phyloP scores from a whole-genome alignment of 2,113 vertebrate genomes.

The Tupaia chinensis region DNA sequence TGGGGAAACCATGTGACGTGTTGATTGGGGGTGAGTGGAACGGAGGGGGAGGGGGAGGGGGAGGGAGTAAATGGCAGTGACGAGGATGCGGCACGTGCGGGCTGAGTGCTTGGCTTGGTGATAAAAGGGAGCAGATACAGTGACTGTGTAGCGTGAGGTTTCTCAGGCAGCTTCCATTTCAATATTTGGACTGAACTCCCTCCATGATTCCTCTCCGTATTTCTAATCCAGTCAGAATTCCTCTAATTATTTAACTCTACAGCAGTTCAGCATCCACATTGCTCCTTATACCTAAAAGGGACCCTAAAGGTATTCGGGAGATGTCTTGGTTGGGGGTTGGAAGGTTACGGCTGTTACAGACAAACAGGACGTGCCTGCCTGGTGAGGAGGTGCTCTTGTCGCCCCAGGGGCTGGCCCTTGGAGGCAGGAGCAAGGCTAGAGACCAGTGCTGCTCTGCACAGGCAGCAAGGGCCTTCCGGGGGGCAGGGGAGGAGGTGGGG shows the following conservation, averaged over 20 bases:
- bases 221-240: neutral
- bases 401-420: neutral
- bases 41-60: neutral
- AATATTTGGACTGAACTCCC: conserved; percentile 41
- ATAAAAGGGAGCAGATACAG: neutral
- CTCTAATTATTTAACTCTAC: neutral
- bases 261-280: neutral
- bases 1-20: conserved; percentile 57
- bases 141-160: neutral
- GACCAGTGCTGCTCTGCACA: neutral
- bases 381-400: neutral
- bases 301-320: neutral
- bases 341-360: neutral
- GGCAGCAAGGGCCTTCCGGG: neutral
- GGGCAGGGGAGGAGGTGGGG: neutral
- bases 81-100: neutral
- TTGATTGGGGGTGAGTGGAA: conserved; percentile 59
- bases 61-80: neutral
- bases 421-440: neutral
- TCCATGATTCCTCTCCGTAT: conserved; percentile 5
- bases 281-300: neutral
- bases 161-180: neutral
- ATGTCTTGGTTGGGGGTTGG: neutral
- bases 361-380: neutral
- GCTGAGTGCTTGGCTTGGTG: neutral